These are phyloP conservation scores for Henicopernis longicauda DNA, from an alignment of 2,113 vertebrate species.

Conservation along the genomic window DNA sequence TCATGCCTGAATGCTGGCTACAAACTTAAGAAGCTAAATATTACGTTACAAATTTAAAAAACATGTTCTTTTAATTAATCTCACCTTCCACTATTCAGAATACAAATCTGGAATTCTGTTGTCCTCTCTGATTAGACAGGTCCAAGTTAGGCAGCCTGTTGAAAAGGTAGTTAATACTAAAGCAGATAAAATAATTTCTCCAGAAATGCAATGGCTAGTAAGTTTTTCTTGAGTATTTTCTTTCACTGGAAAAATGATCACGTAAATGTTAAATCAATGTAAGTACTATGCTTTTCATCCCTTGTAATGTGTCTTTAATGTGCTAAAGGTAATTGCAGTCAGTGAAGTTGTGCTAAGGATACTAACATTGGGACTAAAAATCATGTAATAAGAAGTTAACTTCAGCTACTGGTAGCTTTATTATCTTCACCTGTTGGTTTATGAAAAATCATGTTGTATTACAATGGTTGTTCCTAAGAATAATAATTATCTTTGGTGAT, in stretches of 20 bases:
- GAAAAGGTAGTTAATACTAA: not conserved
- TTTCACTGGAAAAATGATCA: not conserved
- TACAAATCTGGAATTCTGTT: not conserved
- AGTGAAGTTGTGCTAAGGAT: not conserved
- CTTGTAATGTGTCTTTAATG: not conserved
- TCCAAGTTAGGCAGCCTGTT: not conserved
- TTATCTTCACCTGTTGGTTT: slow-evolving; percentile 21
- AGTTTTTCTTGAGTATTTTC: not conserved
- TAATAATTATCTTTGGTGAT: not conserved
- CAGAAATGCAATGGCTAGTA: not conserved
- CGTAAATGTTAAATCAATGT: not conserved
- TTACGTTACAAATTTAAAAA: not conserved
- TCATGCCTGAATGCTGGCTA: not conserved
- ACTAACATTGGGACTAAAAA: not conserved
- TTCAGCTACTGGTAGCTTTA: not conserved
- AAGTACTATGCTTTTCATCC: not conserved
- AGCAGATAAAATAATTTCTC: not conserved
- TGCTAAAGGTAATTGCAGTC: not conserved
- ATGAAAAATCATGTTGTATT: slow-evolving; percentile 14
- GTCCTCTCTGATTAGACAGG: not conserved
- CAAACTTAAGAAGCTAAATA: not conserved
- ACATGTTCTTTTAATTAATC: not conserved
- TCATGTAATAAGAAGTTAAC: not conserved
- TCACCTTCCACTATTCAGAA: not conserved
- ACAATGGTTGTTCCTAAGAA: not conserved